A percentile compares a stretch with the other conserved stretches of the same genome.
Evolutionary conservation across 2,888 invertebrate genomes (phyloP).

Genomic region (Macropis europaea): DNA sequence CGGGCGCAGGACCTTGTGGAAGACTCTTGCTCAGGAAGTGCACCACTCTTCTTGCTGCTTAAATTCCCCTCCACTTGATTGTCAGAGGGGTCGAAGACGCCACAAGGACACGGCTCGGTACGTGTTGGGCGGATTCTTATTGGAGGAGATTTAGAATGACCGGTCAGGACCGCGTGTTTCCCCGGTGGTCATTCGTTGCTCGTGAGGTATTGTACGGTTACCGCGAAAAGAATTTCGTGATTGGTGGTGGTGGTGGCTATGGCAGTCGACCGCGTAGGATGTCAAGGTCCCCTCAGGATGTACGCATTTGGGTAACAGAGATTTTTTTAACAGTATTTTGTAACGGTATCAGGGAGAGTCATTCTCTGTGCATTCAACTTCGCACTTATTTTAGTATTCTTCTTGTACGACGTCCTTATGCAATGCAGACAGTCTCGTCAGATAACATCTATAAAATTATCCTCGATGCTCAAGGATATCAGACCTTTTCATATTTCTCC

Average conservation of each 20-base stretch:
- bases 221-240: neutral
- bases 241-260: neutral
- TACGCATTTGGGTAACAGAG: slow-evolving; percentile 1
- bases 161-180: slow-evolving; percentile 26
- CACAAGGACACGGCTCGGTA: slow-evolving; percentile 43
- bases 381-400: neutral
- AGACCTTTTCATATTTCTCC: too few relatives aligned
- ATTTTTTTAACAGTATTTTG: slow-evolving; percentile 9
- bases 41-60: slow-evolving; percentile 26
- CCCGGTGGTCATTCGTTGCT: slow-evolving; percentile 35
- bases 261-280: slow-evolving; percentile 34
- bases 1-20: slow-evolving; percentile 67
- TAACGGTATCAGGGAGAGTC: slow-evolving; percentile 32
- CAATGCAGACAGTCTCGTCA: too few relatives aligned
- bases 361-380: slow-evolving; percentile 1
- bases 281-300: slow-evolving; percentile 38
- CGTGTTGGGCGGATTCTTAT: slow-evolving; percentile 35
- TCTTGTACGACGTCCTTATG: neutral
- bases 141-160: slow-evolving; percentile 61
- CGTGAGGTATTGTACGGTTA: neutral
- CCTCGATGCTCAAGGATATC: too few relatives aligned
- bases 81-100: slow-evolving; percentile 38
- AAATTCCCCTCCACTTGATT: slow-evolving; percentile 28
- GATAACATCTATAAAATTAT: too few relatives aligned
- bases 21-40: slow-evolving; percentile 73